A percentile compares a stretch with the other conserved stretches of the same genome.
Conservation (phyloP, 1,140 invertebrate genomes). For the Bombus affinis region DNA sequence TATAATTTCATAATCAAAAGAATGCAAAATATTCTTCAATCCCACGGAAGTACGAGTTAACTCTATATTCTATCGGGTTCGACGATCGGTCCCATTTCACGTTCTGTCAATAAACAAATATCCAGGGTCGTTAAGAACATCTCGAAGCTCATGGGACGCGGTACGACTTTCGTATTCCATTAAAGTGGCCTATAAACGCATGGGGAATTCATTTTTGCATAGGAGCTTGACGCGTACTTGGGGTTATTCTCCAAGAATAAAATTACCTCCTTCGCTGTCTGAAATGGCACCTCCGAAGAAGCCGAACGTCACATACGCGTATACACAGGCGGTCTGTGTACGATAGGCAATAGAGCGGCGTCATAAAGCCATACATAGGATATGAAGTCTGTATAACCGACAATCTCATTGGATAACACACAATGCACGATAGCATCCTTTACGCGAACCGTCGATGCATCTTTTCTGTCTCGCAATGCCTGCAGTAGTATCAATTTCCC, state of each 20-base stretch:
- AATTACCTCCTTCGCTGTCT: constrained; percentile 45
- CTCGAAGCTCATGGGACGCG: not conserved
- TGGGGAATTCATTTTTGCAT: constrained; percentile 52
- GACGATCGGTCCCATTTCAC: no score
- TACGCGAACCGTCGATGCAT: constrained; percentile 21
- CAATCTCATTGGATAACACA: constrained; percentile 60
- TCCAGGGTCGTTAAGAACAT: not conserved
- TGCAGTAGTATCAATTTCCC: constrained; percentile 37
- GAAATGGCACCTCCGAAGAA: constrained; percentile 55
- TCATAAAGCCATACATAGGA: constrained; percentile 61
- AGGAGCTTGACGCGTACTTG: constrained; percentile 2
- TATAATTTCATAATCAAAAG: no score
- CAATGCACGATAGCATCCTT: constrained; percentile 48
- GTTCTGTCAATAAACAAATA: not conserved
- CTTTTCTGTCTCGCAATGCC: not conserved
- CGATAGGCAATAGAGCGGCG: constrained; percentile 51
- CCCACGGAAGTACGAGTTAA: not conserved
- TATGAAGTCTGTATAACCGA: constrained; percentile 58
- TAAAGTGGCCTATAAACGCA: constrained; percentile 30
- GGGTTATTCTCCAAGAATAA: constrained; percentile 44
- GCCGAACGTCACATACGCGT: constrained; percentile 37
- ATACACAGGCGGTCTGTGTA: not conserved
- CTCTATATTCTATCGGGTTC: not conserved
- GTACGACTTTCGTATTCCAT: not conserved
- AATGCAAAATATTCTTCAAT: no score